Conservation (phyloP, 2,797 vertebrate species). For the Chrosomus eos region DNA sequence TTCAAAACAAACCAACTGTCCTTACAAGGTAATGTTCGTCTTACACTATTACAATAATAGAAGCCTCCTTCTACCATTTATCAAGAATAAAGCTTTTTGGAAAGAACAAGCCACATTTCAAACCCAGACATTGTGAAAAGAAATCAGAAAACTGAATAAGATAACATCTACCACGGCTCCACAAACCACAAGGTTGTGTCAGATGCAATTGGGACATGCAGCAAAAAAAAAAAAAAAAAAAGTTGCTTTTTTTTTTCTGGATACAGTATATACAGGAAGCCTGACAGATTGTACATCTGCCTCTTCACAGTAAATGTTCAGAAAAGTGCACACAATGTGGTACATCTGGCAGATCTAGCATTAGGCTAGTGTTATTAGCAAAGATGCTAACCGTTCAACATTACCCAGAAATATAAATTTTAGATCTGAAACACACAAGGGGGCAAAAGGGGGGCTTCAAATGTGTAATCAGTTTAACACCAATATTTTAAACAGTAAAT, state of each 20-base stretch:
- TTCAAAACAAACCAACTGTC: constrained; percentile 38
- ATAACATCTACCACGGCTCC: constrained; percentile 31
- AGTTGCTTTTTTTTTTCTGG: constrained; percentile 49
- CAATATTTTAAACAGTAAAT: constrained; percentile 9
- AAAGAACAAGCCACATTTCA: constrained; percentile 25
- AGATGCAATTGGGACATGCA: constrained; percentile 73
- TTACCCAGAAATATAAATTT: constrained; percentile 1
- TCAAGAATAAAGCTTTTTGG: constrained; percentile 63
- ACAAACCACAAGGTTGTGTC: constrained; percentile 32
- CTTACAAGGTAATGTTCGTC: constrained; percentile 30
- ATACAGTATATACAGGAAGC: constrained; percentile 73
- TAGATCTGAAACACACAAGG: constrained; percentile 17
- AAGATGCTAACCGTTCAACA: not conserved
- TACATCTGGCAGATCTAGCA: constrained; percentile 66
- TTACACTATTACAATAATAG: constrained; percentile 43
- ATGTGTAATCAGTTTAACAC: constrained; percentile 12
- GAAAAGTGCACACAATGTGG: constrained; percentile 76
- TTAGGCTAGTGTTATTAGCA: constrained; percentile 26
- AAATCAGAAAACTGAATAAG: constrained; percentile 29
- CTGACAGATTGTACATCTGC: constrained; percentile 69
- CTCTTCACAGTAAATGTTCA: constrained; percentile 76
- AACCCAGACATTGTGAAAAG: constrained; percentile 10
- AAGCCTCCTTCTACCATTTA: constrained; percentile 69
- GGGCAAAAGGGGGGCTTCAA: not conserved
- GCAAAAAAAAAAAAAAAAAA: constrained; percentile 46